These are phyloP conservation scores for Bucco capensis DNA, from an alignment of 2,113 vertebrate genomes.

Conservation along the genomic window DNA sequence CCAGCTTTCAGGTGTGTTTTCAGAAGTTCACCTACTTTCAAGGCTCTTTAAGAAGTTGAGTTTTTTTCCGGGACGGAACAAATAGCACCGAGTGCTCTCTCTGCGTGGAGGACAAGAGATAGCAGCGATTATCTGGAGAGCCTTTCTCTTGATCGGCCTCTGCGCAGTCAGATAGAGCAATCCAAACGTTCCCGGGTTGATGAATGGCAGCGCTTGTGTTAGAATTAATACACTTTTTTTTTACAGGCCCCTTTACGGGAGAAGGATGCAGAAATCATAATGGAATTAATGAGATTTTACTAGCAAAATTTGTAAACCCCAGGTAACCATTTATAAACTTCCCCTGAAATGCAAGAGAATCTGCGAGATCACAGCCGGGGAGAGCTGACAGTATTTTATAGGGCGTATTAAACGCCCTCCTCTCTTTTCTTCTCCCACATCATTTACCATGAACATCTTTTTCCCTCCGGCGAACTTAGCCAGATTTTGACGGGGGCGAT, in stretches of 20 bases:
- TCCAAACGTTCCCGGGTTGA: not conserved
- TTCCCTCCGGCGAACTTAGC: constrained; percentile 22
- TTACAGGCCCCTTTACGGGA: constrained; percentile 40
- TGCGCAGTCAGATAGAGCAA: constrained; percentile 3
- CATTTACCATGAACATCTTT: constrained; percentile 37
- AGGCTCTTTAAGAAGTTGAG: not conserved
- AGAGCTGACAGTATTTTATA: constrained; percentile 54
- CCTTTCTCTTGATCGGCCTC: constrained; percentile 30
- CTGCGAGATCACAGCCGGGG: constrained; percentile 4
- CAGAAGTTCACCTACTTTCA: not conserved
- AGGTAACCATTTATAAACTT: constrained; percentile 41
- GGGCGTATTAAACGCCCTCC: not conserved
- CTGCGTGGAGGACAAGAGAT: not conserved
- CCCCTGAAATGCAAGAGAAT: not conserved
- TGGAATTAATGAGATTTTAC: constrained; percentile 43
- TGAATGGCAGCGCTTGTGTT: constrained; percentile 27
- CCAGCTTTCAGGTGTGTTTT: not conserved
- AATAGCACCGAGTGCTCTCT: too few relatives aligned
- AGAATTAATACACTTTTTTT: not conserved
- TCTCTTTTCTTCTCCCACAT: constrained; percentile 32
- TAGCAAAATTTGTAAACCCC: constrained; percentile 51
- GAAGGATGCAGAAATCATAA: constrained; percentile 37
- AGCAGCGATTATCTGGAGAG: constrained; percentile 24
- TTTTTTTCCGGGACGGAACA: constrained; percentile 13
- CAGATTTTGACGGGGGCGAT: constrained; percentile 28